Evolutionary conservation across 1,140 invertebrate genomes (phyloP), one percentile per base, ranked within the genome.

Genomic region (Glossosoma conforme): DNA sequence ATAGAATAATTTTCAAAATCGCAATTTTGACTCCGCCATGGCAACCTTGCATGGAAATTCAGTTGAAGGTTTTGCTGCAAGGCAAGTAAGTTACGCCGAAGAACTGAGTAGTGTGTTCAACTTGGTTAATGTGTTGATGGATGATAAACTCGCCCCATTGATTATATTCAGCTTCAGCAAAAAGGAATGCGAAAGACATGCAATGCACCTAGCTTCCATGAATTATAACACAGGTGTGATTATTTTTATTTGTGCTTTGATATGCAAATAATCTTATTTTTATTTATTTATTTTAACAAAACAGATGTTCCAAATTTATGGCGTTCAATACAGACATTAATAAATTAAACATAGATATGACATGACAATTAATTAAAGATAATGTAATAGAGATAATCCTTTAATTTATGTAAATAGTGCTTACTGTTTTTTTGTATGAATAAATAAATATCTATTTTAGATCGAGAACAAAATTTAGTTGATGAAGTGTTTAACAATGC

Each of bases 111-210:
- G 93, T 61, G 96, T 96, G 57, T 94, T 93, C 60, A 98, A 98
- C 73, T 92, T 99, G 43, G 87, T 99, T 2, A 96, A 97, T 70
- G 97, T 98, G 87, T 93, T 98, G 17, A 97, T 98, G 90, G 94
- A 99, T 65, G 74, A 91, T 38, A 93, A 95, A 66, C 93, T 98
- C 72, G 91, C 94, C 0, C 97, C 97, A 0, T 93, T 97, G 13
- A 99, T 99, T 61, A 91, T 98, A 44, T 99, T 99, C 72, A 98
- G 94, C 65, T 99, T 99, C 69, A 97, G 93, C 60, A 97, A 97
- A 66, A 97, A 97, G 65, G 96, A 99, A 56, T 99, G 97, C 65
- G 97, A 99, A 70, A 68, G 86, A 0, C 98, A 98, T 70, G 97
- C 96, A 0, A 83, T 93, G 74, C 89, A 93, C 69, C 88, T 99